Evolutionary conservation across 1,140 invertebrate species (phyloP), one percentile per base, ranked within the genome.

Genomic region (Macrotrachela quadricornifera): DNA sequence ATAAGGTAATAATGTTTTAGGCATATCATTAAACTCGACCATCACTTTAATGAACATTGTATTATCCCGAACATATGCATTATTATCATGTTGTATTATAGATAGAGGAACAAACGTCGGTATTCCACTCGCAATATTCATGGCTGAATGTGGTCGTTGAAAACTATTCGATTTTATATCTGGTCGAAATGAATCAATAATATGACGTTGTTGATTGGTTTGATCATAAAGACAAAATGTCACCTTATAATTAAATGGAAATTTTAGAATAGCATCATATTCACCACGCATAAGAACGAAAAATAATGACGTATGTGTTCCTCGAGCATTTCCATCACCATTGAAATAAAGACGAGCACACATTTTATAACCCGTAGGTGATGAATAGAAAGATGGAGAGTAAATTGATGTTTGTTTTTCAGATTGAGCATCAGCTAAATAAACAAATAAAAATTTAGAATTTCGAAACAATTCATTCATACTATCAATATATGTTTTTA

Each of bases 321-420:
- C 47, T 36, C 46, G 45, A 43, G 47, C 57, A 30, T 43, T 49
- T 18, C 48, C 52, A 21, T 55, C 54, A 12, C 57, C 57, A 51
- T 57, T 55, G 11, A 51, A 38, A 38, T 48, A 51, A 12, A 57
- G 14, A 13, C 49, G 40, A 9, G 39, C 13, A 18, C 49, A 51
- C 50, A 57, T 55, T 53, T 56, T 57, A 56, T 69, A 69, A 9
- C 67, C 64, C 52, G 58, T 63, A 13, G 42, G 44, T 10, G 37
- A 40, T 1, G 64, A 63, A 48, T 66, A 68, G 54, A 69, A 68
- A 9, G 66, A 65, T 50, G 65, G 64, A 16, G 62, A 64, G 50
- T 64, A 68, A 18, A 66, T 44, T 6, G 62, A 64, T 4, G 61
- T 48, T 0, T 60, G 62, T 14, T 58, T 55, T 11, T 63, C 63